Conservation (phyloP, 2,888 invertebrate species). For the Torymus texanus region DNA sequence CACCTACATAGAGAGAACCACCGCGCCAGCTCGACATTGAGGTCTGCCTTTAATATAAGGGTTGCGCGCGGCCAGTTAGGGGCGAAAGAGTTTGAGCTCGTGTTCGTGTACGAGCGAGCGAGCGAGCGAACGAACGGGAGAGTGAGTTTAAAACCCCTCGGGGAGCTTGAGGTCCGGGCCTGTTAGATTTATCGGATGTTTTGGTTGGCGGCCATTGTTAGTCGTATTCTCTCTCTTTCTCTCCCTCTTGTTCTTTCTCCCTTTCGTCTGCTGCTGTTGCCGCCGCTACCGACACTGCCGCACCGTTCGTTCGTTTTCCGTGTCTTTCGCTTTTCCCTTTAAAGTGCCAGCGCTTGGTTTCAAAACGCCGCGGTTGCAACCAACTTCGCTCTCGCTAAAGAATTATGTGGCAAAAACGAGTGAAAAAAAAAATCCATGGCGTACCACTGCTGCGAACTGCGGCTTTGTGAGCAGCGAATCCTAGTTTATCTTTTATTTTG, state of each 20-base stretch:
- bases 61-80: constrained; percentile 64
- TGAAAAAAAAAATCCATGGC: constrained; percentile 13
- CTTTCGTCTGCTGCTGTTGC: constrained; percentile 9
- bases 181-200: constrained; percentile 76
- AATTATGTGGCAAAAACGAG: constrained; percentile 51
- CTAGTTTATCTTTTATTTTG: constrained; percentile 23
- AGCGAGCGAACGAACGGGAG: constrained; percentile 61
- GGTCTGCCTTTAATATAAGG: constrained; percentile 70
- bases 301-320: constrained; percentile 41
- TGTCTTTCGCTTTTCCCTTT: constrained; percentile 58
- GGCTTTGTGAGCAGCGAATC: constrained; percentile 24
- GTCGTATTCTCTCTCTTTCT: constrained; percentile 59
- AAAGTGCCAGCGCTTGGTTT: constrained; percentile 54
- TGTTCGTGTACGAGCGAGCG: constrained; percentile 18
- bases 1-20: too few relatives aligned
- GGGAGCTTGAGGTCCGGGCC: constrained; percentile 73
- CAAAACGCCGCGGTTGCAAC: constrained; percentile 37
- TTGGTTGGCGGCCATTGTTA: constrained; percentile 76
- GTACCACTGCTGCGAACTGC: neutral
- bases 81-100: constrained; percentile 47
- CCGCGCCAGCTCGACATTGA: constrained; percentile 61
- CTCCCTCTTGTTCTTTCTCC: constrained; percentile 52
- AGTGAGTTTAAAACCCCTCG: constrained; percentile 74
- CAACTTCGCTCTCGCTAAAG: constrained; percentile 34
- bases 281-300: too few relatives aligned